Conservation (phyloP, 2,888 invertebrate species). For the Halictus quadricinctus region DNA sequence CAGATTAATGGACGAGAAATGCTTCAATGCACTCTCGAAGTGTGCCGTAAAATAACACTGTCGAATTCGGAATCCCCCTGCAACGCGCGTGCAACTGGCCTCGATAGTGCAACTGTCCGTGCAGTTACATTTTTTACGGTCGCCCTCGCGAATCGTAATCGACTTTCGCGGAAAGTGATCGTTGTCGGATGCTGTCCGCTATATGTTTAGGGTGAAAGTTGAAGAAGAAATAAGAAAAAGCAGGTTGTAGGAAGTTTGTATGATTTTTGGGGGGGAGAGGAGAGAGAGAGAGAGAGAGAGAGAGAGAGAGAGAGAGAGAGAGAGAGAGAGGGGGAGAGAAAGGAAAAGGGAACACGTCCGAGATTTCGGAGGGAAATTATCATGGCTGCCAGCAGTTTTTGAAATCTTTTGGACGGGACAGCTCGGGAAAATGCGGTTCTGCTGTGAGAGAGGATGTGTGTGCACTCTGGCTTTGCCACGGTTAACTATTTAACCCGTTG, state of each 20-base stretch:
- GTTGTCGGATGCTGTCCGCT: neutral
- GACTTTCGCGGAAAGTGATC: conserved; percentile 14
- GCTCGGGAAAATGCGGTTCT: neutral
- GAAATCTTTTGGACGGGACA: neutral
- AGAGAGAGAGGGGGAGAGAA: neutral
- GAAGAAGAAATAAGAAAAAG: too few species aligned
- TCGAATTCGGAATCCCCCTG: neutral
- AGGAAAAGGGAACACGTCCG: neutral
- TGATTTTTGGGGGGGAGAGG: neutral
- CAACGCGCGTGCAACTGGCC: neutral
- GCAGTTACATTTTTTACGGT: conserved; percentile 32
- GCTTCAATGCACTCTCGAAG: neutral
- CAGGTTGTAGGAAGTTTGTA: neutral
- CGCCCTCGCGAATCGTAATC: neutral
- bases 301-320: neutral
- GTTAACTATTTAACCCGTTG: neutral
- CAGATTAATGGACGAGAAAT: conserved; percentile 17
- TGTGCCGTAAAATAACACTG: neutral
- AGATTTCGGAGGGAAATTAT: neutral
- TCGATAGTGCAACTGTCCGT: neutral
- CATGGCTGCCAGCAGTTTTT: neutral
- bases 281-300: neutral
- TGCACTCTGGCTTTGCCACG: neutral
- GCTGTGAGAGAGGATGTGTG: neutral
- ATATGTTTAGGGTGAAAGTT: neutral